These are phyloP conservation scores for Gavialis gangeticus DNA, from an alignment of 2,113 vertebrate species.

Conservation along the genomic window DNA sequence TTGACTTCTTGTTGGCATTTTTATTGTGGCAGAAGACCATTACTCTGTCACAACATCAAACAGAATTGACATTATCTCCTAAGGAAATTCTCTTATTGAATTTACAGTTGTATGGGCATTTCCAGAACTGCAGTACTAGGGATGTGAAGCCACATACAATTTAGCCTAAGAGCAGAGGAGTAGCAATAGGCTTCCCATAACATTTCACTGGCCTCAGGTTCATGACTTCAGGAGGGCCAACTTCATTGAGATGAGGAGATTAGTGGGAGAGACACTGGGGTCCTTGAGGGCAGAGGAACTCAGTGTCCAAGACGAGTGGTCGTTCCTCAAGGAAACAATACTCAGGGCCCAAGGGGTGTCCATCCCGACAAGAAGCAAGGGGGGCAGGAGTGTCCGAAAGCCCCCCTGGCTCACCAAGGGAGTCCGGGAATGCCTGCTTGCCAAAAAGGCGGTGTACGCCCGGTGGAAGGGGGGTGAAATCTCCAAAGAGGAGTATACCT, in stretches of 20 bases:
- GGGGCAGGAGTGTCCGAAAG: too few species aligned
- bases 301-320: too few species aligned
- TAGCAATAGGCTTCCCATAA: neutral
- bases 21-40: slow-evolving; percentile 59
- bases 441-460: too few species aligned
- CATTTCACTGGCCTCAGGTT: neutral
- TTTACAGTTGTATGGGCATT: slow-evolving; percentile 33
- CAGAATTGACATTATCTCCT: slow-evolving; percentile 54
- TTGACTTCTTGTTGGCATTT: slow-evolving; percentile 60
- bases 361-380: too few species aligned
- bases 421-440: too few species aligned
- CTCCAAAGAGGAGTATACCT: too few species aligned
- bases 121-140: neutral
- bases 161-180: neutral
- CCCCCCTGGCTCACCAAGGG: too few species aligned
- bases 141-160: neutral
- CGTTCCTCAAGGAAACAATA: too few species aligned
- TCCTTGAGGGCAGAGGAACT: too few species aligned
- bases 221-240: too few species aligned
- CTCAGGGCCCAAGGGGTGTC: too few species aligned
- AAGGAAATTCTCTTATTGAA: slow-evolving; percentile 54
- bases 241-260: neutral
- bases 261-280: neutral
- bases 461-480: too few species aligned
- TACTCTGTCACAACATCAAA: slow-evolving; percentile 48